Percentiles rank a stretch among this genome's conserved stretches.
Evolutionary conservation across 2,888 invertebrate genomes (phyloP).

Genomic region (Drosophila longiperda): DNA sequence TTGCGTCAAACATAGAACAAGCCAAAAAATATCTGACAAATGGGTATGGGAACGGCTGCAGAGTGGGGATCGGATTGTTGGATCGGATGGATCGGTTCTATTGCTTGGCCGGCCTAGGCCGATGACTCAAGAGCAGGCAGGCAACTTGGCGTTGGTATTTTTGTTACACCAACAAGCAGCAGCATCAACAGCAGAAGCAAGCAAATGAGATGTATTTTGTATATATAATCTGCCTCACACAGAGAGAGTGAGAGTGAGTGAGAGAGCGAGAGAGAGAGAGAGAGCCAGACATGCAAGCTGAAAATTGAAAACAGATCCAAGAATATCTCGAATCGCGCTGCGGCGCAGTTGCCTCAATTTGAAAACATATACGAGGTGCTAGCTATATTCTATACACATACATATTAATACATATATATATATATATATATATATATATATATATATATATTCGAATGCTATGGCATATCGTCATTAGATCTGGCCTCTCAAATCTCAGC

Average conservation of each 20-base stretch:
- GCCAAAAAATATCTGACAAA: constrained; percentile 45
- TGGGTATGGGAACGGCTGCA: constrained; percentile 2
- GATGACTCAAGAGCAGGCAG: constrained; percentile 75
- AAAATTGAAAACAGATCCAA: constrained; percentile 83
- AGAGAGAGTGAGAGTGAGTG: constrained; percentile 18
- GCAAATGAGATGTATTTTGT: constrained; percentile 60
- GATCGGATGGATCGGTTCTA: constrained; percentile 7
- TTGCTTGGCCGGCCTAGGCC: constrained; percentile 64
- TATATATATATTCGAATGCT: background rate
- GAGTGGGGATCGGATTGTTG: constrained; percentile 15
- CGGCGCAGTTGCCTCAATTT: constrained; percentile 64
- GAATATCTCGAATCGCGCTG: constrained; percentile 82
- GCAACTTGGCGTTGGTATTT: constrained; percentile 82
- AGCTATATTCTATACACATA: constrained; percentile 10
- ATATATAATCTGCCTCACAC: constrained; percentile 74
- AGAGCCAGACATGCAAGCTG: constrained; percentile 24
- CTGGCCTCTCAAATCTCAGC: constrained; percentile 12
- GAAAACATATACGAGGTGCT: constrained; percentile 63
- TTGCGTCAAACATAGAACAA: constrained; percentile 78
- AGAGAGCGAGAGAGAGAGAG: constrained; percentile 10
- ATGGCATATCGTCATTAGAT: constrained; percentile 42
- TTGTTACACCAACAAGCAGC: constrained; percentile 72
- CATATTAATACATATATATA: background rate
- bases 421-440: background rate
- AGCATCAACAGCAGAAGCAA: constrained; percentile 23